Evolutionary conservation across 1,140 invertebrate species (phyloP), one percentile per base, ranked within the genome.

Genomic region (Lineus longissimus): DNA sequence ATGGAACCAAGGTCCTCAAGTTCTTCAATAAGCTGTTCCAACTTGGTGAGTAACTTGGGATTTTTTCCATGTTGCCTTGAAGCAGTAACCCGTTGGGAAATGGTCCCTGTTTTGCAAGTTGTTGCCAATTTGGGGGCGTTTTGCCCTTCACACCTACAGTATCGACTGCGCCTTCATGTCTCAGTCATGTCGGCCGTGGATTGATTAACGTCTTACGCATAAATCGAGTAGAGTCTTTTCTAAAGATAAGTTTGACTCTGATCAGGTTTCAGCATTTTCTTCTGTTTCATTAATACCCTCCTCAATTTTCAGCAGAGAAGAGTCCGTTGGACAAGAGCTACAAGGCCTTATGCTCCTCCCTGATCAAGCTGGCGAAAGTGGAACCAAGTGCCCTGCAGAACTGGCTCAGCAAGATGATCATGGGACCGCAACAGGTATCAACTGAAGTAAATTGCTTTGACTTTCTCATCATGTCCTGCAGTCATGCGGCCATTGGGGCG

Each of bases 11-110:
- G 69, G 88, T 95, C 30, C 79, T 93, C 22, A 89, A 90, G 70
- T 91, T 92, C 70, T 90, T 93, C 71, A 91, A 90, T 69, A 88
- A 87, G 74, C 79, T 94, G 6, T 91, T 91, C 69, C 86, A 88
- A 77, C 83, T 87, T n/a, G 84, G 88, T 75, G 81, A 86, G 69
- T 84, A n/a, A n/a, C n/a, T n/a, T n/a, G n/a, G n/a, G n/a, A 79
- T 66, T 71, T 77, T 2, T 41, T 9, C 22, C 29, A 62, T n/a
- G n/a, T n/a, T n/a, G n/a, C n/a, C n/a, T n/a, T n/a, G n/a, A 47
- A 45, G 30, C 19, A n/a, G 40, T 56, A 31, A 55, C 23, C 22
- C 1, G 40, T 11, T n/a, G n/a, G n/a, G n/a, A n/a, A n/a, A n/a
- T n/a, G n/a, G n/a, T n/a, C n/a, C n/a, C n/a, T n/a, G n/a, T n/a